These are phyloP conservation scores for Fissipunctia ypsillon DNA, from an alignment of 2,888 invertebrate species.

Conservation along the genomic window DNA sequence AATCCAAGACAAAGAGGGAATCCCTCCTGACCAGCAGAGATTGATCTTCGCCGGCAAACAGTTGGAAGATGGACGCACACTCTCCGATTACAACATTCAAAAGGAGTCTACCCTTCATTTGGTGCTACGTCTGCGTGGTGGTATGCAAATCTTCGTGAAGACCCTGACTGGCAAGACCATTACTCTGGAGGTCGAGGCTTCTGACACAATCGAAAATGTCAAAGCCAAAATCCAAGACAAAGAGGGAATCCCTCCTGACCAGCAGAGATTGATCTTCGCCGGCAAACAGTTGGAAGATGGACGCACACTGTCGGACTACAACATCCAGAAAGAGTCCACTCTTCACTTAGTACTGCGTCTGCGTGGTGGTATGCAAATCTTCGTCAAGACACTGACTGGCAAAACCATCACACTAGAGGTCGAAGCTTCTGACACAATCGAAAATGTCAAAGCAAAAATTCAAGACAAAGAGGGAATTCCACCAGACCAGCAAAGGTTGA, in stretches of 20 bases:
- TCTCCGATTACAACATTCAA: constrained; percentile 59
- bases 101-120: constrained; percentile 57
- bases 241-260: constrained; percentile 61
- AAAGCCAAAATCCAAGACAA: constrained; percentile 62
- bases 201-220: constrained; percentile 61
- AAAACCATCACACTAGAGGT: background rate
- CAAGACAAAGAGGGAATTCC: background rate
- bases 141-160: constrained; percentile 63
- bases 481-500: background rate
- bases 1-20: constrained; percentile 64
- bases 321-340: constrained; percentile 69
- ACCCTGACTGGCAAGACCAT: constrained; percentile 59
- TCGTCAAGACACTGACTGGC: background rate
- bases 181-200: constrained; percentile 52
- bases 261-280: constrained; percentile 59
- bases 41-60: constrained; percentile 64
- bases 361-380: background rate
- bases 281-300: constrained; percentile 61
- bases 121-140: constrained; percentile 52
- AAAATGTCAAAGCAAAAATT: background rate
- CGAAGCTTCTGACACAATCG: background rate
- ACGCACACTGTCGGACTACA: constrained; percentile 47
- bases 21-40: constrained; percentile 62
- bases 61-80: constrained; percentile 54
- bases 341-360: constrained; percentile 82